Conservation (phyloP, 2,888 invertebrate genomes). For the Caenorhabditis macrosperma region DNA sequence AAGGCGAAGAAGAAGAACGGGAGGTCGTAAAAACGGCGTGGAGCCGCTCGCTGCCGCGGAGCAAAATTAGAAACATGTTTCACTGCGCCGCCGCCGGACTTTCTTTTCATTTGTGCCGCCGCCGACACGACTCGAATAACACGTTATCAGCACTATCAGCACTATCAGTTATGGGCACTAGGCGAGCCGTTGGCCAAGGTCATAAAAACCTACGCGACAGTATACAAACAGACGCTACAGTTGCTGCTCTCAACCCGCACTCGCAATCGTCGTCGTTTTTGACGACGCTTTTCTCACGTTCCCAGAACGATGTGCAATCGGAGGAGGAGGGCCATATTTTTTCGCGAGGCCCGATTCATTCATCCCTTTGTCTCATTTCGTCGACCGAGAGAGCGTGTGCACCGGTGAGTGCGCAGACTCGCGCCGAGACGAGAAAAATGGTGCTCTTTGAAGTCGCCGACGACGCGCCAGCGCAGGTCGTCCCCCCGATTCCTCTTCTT, state of each 20-base stretch:
- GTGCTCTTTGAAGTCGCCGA: slow-evolving; percentile 58
- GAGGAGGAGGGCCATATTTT: slow-evolving; percentile 41
- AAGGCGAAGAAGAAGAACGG: slow-evolving; percentile 48
- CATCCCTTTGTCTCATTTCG: slow-evolving; percentile 53
- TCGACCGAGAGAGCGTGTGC: slow-evolving; percentile 23
- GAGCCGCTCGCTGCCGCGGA: slow-evolving; percentile 6
- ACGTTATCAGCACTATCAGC: slow-evolving; percentile 17
- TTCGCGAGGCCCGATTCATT: slow-evolving; percentile 21
- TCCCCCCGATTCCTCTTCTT: neutral
- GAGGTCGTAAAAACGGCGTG: slow-evolving; percentile 54
- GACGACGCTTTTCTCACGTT: neutral
- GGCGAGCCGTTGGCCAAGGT: slow-evolving; percentile 6
- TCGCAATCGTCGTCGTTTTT: neutral
- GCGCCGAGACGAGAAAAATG: slow-evolving; percentile 56
- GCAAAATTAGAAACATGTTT: slow-evolving; percentile 56
- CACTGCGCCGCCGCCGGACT: neutral
- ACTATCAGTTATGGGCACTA: slow-evolving; percentile 9
- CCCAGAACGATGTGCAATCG: neutral
- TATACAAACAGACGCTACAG: neutral
- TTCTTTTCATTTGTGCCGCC: slow-evolving; percentile 30
- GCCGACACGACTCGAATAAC: slow-evolving; percentile 1
- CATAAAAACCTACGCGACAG: slow-evolving; percentile 34
- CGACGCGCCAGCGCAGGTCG: slow-evolving; percentile 18
- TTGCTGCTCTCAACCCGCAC: no score
- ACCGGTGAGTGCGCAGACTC: slow-evolving; percentile 30